Base-by-base conservation (phyloP, 2,888 invertebrate genomes). In the Pogonocherus hispidulus region DNA sequence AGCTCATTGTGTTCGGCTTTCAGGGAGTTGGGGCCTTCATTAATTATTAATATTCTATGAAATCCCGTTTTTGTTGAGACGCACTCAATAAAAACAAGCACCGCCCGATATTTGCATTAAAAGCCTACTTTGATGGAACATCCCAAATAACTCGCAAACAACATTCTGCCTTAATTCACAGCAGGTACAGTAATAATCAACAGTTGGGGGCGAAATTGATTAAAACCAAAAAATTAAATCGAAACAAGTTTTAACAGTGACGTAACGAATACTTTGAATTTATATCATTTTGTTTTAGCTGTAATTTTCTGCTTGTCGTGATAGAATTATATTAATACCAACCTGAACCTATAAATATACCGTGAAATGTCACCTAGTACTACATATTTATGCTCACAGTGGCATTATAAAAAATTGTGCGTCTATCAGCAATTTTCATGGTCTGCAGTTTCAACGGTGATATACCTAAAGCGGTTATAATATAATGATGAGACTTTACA, bases 1-100 rank as follows among this genome's bases (percentile, higher is more conserved):
- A 80, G 78, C 75, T 77, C 75, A 76, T 79, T 79, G 76, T 72
- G 76, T 75, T 75, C 74, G 76, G 74, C 74, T 72, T 77, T 73
- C 70, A 73, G 73, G 73, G 73, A 68, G 72, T 69, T 14, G 19
- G 9, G 49, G 71, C 70, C 72, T 73, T 73, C 74, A 73, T 75
- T 72, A 76, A 78, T 79, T 76, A 76, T 79, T 74, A 75, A 66
- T 66, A 66, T 59, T 59, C 59, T 52, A 59, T 47, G 19, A 59
- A 66, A 59, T 46, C 32, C 18, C 27, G 32, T 52, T 59, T 59
- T 44, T 37, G 54, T 46, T 63, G 16, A 55, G 55, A 46, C 35
- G 9, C 44, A 22, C 18, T 14, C 46, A 37, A 55, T 19, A 55
- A 14, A 23, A 55, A 55, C 55, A 55, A 41, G 37, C 14, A n/a